Evolutionary conservation across 2,797 vertebrate species (phyloP).

Genomic region (Gobio occitaniae): DNA sequence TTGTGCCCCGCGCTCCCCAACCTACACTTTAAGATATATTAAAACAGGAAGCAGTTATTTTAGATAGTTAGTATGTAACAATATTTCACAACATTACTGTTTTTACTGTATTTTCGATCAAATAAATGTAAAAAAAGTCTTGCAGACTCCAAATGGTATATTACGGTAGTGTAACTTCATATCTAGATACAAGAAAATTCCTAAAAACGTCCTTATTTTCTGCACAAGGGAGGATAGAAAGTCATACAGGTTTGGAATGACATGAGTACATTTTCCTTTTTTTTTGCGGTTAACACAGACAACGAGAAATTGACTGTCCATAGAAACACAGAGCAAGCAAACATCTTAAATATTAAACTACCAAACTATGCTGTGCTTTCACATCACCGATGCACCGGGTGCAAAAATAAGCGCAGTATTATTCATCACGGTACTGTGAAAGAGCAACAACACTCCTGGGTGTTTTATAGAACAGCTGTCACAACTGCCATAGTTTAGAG

Average conservation of each 20-base stretch:
- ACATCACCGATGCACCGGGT: conserved; percentile 15
- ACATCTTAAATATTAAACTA: conserved; percentile 41
- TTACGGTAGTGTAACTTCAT: neutral
- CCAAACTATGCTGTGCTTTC: conserved; percentile 37
- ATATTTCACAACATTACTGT: neutral
- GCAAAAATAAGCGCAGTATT: conserved; percentile 38
- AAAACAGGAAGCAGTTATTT: neutral
- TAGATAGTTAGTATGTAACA: neutral
- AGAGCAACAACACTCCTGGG: conserved; percentile 47
- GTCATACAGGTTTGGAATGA: neutral
- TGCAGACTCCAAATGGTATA: neutral
- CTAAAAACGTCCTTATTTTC: neutral
- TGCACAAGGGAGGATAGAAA: neutral
- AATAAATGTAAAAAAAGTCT: neutral
- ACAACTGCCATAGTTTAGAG: conserved; percentile 58
- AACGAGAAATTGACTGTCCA: conserved; percentile 11
- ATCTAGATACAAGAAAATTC: neutral
- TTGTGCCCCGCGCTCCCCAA: too few relatives aligned
- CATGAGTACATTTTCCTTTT: neutral
- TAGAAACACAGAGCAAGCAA: conserved; percentile 32
- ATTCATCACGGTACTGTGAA: conserved; percentile 49
- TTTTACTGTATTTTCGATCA: neutral
- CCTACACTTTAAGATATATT: neutral
- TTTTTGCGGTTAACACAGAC: conserved; percentile 13
- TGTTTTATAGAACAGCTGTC: conserved; percentile 59